Evolutionary conservation across 2,113 vertebrate genomes (phyloP).

Genomic region (Etheostoma cragini): DNA sequence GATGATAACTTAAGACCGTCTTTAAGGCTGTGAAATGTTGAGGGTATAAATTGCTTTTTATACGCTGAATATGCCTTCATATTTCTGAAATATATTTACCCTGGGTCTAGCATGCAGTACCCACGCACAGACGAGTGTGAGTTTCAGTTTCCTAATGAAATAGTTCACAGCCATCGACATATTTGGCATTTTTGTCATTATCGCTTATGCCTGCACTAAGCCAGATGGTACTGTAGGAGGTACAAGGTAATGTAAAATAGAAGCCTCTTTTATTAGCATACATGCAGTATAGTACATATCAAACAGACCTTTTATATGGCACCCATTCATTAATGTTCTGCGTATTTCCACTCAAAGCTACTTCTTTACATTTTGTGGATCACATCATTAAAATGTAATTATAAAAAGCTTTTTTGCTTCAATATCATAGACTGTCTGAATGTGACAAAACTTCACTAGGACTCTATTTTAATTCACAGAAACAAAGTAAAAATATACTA

Average conservation of each 20-base stretch:
- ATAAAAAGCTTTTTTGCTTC: constrained; percentile 12
- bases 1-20: constrained; percentile 38
- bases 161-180: constrained; percentile 12
- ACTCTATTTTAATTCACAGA: background rate
- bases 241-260: constrained; percentile 12
- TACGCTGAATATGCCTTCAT: background rate
- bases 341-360: background rate
- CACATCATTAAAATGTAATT: constrained; percentile 29
- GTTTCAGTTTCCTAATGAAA: constrained; percentile 28
- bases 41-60: constrained; percentile 19
- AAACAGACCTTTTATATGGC: constrained; percentile 26
- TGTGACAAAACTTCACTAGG: background rate
- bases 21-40: constrained; percentile 39
- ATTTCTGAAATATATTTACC: constrained; percentile 10
- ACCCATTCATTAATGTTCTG: background rate
- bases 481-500: background rate
- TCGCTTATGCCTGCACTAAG: background rate
- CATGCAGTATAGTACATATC: constrained; percentile 16
- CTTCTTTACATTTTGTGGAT: background rate
- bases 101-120: background rate
- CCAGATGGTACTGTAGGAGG: constrained; percentile 28
- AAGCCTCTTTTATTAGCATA: constrained; percentile 14
- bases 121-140: background rate
- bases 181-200: constrained; percentile 24
- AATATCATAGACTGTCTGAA: constrained; percentile 8